Evolutionary conservation across 1,140 invertebrate genomes (phyloP).

Genomic region (Panagrolaimus sp.): DNA sequence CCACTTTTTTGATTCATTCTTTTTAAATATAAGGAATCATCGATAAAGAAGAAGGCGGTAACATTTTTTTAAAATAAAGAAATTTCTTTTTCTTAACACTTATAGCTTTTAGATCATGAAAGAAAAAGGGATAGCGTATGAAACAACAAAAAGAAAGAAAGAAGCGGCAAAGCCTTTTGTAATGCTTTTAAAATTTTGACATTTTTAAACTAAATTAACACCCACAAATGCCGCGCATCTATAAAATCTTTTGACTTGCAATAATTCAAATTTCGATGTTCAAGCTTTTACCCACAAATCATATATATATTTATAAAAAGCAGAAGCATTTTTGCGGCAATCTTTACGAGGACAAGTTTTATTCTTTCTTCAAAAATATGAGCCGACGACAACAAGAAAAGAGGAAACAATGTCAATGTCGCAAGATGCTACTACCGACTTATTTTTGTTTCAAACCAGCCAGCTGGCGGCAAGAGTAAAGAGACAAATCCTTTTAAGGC

Average conservation of each 20-base stretch:
- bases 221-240: conserved; percentile 1
- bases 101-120: no score
- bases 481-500: conserved; percentile 6
- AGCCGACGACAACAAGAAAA: conserved; percentile 6
- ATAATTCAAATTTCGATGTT: not conserved
- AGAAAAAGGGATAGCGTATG: no score
- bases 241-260: not conserved
- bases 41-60: no score
- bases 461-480: conserved; percentile 11
- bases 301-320: not conserved
- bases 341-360: not conserved
- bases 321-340: not conserved
- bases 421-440: conserved; percentile 6
- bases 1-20: not conserved
- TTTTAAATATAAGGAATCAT: no score
- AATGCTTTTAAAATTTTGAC: no score
- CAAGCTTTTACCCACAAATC: conserved; percentile 1
- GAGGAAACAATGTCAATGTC: not conserved
- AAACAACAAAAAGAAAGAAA: no score
- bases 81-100: no score
- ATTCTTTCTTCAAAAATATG: not conserved
- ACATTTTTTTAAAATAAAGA: no score
- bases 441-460: not conserved
- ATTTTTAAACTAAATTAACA: conserved; percentile 1
- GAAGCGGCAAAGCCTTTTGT: no score